These are phyloP conservation scores for Tenebrosternarchus preto DNA, from an alignment of 2,113 vertebrate genomes.

Conservation along the genomic window DNA sequence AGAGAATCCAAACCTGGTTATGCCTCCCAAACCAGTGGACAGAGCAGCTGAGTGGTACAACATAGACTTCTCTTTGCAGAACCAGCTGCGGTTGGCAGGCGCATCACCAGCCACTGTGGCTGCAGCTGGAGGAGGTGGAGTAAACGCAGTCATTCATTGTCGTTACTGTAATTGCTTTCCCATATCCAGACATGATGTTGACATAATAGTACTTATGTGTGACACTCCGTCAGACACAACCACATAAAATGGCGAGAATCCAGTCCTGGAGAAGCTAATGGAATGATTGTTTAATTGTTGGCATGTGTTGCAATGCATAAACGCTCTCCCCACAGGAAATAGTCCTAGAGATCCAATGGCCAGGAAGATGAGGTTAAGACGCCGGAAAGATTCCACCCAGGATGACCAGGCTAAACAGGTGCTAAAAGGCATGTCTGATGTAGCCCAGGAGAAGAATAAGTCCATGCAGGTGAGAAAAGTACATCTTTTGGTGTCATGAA, in stretches of 20 bases:
- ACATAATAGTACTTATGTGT: neutral
- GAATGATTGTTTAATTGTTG: neutral
- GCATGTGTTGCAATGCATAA: neutral
- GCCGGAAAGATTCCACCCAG: constrained; percentile 87
- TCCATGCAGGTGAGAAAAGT: constrained; percentile 81
- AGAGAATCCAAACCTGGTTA: constrained; percentile 94
- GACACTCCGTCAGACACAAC: neutral
- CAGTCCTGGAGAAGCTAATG: neutral
- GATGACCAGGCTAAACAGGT: constrained; percentile 98
- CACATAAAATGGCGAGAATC: neutral
- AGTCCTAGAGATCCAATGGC: constrained; percentile 85
- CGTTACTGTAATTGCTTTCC: neutral
- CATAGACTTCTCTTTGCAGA: constrained; percentile 97
- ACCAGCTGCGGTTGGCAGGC: constrained; percentile 92
- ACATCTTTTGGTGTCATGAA: neutral
- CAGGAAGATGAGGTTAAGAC: constrained; percentile 91
- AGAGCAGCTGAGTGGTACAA: constrained; percentile 90
- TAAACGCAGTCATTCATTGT: neutral
- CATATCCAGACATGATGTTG: neutral
- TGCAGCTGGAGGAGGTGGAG: constrained; percentile 81
- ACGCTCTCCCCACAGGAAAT: constrained; percentile 59
- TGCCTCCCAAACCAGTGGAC: constrained; percentile 94
- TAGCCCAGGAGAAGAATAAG: constrained; percentile 94
- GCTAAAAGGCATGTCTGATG: constrained; percentile 95
- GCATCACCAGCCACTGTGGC: constrained; percentile 93